A percentile compares a stretch with the other conserved stretches of the same genome.
These are phyloP conservation scores for Herminia tarsipennalis DNA, from an alignment of 2,888 invertebrate species.

Conservation along the genomic window DNA sequence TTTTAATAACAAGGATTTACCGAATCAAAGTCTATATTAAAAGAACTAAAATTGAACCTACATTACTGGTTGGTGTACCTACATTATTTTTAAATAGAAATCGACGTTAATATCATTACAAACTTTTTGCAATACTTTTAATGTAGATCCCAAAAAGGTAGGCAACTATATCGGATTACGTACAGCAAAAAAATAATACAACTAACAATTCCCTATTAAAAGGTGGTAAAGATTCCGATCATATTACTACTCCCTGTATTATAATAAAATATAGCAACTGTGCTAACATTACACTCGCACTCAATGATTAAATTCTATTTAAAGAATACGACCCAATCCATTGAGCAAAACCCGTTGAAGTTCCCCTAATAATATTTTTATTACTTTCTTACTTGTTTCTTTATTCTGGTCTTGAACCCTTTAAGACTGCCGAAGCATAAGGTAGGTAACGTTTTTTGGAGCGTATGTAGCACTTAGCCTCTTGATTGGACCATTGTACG, in stretches of 20 bases:
- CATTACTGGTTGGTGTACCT: no score
- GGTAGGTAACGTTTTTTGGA: no score
- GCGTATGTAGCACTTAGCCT: no score
- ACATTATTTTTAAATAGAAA: no score
- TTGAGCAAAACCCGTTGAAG: constrained; percentile 1
- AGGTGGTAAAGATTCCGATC: background rate
- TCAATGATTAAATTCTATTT: constrained; percentile 8
- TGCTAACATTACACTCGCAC: background rate
- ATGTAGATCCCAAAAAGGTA: background rate
- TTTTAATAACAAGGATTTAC: no score
- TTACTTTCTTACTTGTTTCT: background rate
- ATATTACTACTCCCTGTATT: constrained; percentile 8
- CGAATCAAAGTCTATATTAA: no score
- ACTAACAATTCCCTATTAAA: background rate
- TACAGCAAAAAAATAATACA: background rate
- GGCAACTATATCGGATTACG: constrained; percentile 4
- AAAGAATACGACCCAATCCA: background rate
- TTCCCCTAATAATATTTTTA: constrained; percentile 1
- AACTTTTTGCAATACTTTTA: no score
- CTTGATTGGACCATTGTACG: no score
- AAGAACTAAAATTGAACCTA: no score
- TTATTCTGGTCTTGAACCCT: no score
- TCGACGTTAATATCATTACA: no score
- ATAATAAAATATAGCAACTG: background rate
- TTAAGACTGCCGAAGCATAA: no score